A percentile compares a stretch with the other conserved stretches of the same genome.
Conservation (phyloP, 2,113 vertebrate species). For the Amazona guildingii region DNA sequence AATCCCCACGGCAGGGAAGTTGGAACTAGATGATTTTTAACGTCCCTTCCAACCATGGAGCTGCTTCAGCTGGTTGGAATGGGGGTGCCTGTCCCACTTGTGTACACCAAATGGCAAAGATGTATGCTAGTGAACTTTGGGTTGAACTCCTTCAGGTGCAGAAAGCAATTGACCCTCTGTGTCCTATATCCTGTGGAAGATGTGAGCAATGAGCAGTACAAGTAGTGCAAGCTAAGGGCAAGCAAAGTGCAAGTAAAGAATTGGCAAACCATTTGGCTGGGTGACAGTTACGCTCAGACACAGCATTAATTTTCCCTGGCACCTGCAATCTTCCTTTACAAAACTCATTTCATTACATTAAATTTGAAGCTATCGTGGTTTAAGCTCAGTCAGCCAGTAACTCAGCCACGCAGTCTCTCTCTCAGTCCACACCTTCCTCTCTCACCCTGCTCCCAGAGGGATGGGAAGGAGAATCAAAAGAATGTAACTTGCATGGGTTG, state of each 20-base stretch:
- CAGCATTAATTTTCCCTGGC: background rate
- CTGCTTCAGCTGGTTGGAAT: background rate
- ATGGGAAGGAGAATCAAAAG: no score
- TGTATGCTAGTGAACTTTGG: background rate
- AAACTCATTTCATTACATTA: constrained; percentile 46
- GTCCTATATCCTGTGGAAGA: background rate
- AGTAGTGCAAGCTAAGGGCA: background rate
- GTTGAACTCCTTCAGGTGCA: background rate
- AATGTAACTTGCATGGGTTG: no score
- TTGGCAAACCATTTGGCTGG: background rate
- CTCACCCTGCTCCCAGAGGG: no score
- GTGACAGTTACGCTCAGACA: background rate
- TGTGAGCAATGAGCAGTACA: background rate
- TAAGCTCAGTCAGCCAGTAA: no score
- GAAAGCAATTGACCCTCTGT: accelerated
- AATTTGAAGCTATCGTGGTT: background rate
- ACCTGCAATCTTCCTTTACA: constrained; percentile 7
- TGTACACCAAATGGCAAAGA: background rate
- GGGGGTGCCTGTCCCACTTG: background rate
- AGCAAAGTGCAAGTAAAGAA: background rate
- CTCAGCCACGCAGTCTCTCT: no score
- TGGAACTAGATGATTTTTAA: background rate
- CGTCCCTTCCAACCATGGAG: background rate
- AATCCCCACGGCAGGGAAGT: background rate
- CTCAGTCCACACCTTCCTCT: no score